phyloP scores from a whole-genome alignment of 2,797 vertebrate genomes.

The Onychomys torridus region DNA sequence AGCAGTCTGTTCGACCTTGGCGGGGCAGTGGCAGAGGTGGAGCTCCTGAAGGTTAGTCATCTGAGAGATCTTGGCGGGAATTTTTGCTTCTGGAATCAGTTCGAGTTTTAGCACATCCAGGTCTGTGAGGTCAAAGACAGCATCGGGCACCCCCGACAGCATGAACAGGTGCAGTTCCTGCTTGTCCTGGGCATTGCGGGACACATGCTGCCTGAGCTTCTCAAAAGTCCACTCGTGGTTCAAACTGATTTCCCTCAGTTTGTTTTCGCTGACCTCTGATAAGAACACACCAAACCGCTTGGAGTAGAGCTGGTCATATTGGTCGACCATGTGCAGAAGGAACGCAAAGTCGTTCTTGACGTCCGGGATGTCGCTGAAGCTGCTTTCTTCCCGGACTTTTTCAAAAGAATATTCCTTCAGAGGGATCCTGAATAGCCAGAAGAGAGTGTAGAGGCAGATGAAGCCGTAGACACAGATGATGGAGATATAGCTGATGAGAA shows the following conservation, averaged over 20 bases:
- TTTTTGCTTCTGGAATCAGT: slow-evolving; percentile 97
- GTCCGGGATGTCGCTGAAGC: slow-evolving; percentile 99
- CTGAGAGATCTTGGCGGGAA: slow-evolving; percentile 98
- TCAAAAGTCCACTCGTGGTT: slow-evolving; percentile 99
- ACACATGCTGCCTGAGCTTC: slow-evolving; percentile 96
- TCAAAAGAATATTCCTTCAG: slow-evolving; percentile 99
- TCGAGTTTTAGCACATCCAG: slow-evolving; percentile 97
- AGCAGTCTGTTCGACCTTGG: slow-evolving; percentile 98
- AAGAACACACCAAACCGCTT: slow-evolving; percentile 98
- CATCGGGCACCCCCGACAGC: slow-evolving; percentile 97
- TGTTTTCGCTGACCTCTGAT: slow-evolving; percentile 99
- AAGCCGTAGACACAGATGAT: slow-evolving; percentile 97
- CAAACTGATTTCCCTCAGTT: slow-evolving; percentile 96
- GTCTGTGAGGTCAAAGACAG: slow-evolving; percentile 97
- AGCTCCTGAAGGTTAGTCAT: slow-evolving; percentile 98
- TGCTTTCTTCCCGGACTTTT: slow-evolving; percentile 98
- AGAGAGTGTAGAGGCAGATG: slow-evolving; percentile 97
- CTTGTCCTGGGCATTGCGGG: slow-evolving; percentile 96
- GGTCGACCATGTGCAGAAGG: slow-evolving; percentile 99
- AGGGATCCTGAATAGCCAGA: slow-evolving; percentile 98
- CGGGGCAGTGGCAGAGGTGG: slow-evolving; percentile 98
- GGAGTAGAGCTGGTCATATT: slow-evolving; percentile 98
- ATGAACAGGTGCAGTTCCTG: slow-evolving; percentile 97
- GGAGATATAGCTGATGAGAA: slow-evolving; percentile 97
- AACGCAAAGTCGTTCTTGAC: slow-evolving; percentile 99